phyloP scores from a whole-genome alignment of 2,888 invertebrate species.

The Deilephila elpenor region DNA sequence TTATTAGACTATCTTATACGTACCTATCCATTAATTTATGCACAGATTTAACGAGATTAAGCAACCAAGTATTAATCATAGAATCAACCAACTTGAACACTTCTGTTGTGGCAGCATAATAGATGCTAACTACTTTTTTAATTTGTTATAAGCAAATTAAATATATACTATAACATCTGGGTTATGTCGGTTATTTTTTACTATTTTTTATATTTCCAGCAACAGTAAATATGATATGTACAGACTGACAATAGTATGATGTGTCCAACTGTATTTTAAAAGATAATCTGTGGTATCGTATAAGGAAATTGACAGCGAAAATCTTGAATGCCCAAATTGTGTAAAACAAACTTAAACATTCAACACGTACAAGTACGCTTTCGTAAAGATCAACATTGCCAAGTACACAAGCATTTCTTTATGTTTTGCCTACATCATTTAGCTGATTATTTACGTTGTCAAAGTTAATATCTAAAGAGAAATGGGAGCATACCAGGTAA shows the following conservation, averaged over 20 bases:
- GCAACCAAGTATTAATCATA: constrained; percentile 14
- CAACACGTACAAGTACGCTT: not conserved
- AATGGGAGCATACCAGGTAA: not conserved
- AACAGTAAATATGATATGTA: too few species aligned
- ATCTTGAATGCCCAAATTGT: not conserved
- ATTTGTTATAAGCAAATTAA: not conserved
- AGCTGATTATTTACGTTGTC: too few species aligned
- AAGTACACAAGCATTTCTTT: not conserved
- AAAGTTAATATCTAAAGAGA: too few species aligned
- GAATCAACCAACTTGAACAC: not conserved
- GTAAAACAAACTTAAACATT: not conserved
- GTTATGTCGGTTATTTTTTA: not conserved
- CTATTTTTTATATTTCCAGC: not conserved
- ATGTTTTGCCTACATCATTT: not conserved
- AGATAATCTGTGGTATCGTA: not conserved
- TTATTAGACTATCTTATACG: not conserved
- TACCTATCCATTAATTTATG: constrained; percentile 1
- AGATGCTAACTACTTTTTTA: not conserved
- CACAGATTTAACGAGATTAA: not conserved
- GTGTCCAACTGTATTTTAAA: not conserved
- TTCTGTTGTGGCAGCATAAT: not conserved
- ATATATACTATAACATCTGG: not conserved
- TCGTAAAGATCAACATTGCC: constrained; percentile 2
- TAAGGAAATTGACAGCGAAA: not conserved
- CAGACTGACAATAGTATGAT: not conserved